Base-by-base conservation (phyloP, 2,888 invertebrate species). In the Azorinus chamasolen region DNA sequence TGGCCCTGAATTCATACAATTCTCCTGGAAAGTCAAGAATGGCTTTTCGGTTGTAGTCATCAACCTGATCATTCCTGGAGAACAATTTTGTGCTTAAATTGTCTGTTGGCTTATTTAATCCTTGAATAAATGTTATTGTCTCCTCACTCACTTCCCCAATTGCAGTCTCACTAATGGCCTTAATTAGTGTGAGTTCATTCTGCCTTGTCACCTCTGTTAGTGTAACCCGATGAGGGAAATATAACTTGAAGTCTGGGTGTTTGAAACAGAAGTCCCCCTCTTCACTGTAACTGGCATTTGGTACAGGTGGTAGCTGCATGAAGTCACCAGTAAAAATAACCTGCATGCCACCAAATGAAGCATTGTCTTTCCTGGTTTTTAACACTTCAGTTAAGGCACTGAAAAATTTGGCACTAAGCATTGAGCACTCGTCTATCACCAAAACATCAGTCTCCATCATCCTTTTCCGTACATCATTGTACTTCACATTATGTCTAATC, bases 361-460 rank as follows among this genome's bases (percentile, higher is more conserved):
- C 14, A 1, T n/a, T 25, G 16, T 39, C 8, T 27, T 77, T 54
- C 54, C 59, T 66, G 18, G 68, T 10, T 3, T 63, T 53, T 58
- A 71, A 71, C 2, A 77, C 63, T 20, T 51, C 68, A 54, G 51
- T 59, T 50, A 77, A 45, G 22, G 16, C 48, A 1, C 57, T 24
- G 16, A 77, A 46, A 1, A 53, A 25, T 24, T 39, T 65, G 18
- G 62, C 59, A 43, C 71, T 71, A 27, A 77, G 10, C 77, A 71
- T 77, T 16, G 68, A 71, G 22, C 51, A 50, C 41, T 77, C 77
- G 58, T 77, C 71, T 24, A 71, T 58, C 1, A 77, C 53, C 6
- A 77, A 48, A 0, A 71, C n/a, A 22, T 77, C 62, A 25, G 77
- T 71, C 16, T 58, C 18, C 24, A 25, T 59, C 1, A 75, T 55